Evolutionary conservation across 2,888 invertebrate species (phyloP).

Genomic region (Cantharis rustica): DNA sequence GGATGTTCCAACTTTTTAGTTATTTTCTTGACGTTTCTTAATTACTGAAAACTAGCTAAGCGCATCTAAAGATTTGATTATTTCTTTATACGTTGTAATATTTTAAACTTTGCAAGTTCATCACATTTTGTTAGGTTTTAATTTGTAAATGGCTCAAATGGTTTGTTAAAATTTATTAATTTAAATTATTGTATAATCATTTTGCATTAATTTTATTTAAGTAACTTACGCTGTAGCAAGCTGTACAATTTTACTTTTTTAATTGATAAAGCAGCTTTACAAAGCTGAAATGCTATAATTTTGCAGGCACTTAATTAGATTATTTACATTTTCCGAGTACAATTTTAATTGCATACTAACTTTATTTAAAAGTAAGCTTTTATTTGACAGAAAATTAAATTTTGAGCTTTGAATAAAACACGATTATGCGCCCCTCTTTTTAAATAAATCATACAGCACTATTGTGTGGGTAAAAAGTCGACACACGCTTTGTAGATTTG

Average conservation of each 20-base stretch:
- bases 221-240: neutral
- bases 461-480: neutral
- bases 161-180: neutral
- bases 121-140: neutral
- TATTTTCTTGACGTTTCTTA: conserved; percentile 24
- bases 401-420: conserved; percentile 9
- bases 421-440: neutral
- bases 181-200: neutral
- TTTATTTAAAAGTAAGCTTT: conserved; percentile 21
- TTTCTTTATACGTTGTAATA: neutral
- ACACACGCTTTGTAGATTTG: neutral
- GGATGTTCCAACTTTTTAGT: conserved; percentile 11
- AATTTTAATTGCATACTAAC: conserved; percentile 17
- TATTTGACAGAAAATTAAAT: conserved; percentile 24
- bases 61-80: neutral
- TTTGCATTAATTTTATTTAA: neutral
- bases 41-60: conserved; percentile 12
- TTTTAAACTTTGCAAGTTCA: neutral
- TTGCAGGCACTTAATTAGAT: conserved; percentile 13
- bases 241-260: neutral
- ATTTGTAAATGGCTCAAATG: neutral
- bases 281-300: neutral
- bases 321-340: conserved; percentile 19
- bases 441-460: conserved; percentile 5
- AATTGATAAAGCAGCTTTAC: neutral